Evolutionary conservation across 1,140 invertebrate genomes (phyloP).

Genomic region (Teleopsis dalmanni): DNA sequence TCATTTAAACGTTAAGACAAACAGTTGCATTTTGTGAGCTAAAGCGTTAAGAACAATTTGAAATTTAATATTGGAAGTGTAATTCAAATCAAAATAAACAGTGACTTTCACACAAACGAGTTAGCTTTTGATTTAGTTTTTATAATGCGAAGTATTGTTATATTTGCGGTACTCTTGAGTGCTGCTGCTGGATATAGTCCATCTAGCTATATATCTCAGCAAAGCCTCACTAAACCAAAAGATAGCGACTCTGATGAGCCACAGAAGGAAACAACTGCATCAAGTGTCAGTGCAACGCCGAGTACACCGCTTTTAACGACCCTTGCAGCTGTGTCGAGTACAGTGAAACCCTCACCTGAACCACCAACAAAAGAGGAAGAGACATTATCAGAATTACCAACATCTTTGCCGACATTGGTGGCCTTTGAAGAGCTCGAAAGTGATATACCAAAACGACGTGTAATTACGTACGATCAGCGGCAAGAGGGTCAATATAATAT

Average conservation of each 20-base stretch:
- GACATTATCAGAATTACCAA: slow-evolving; percentile 9
- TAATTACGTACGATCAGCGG: slow-evolving; percentile 50
- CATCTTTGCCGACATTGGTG: slow-evolving; percentile 14
- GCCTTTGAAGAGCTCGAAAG: not conserved
- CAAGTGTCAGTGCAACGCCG: not conserved
- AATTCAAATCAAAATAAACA: too few species aligned
- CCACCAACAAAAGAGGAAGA: slow-evolving; percentile 4
- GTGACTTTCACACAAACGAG: too few species aligned
- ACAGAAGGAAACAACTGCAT: too few species aligned
- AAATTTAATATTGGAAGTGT: not conserved
- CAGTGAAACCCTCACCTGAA: not conserved
- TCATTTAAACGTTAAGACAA: slow-evolving; percentile 11
- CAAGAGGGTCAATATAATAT: slow-evolving; percentile 58
- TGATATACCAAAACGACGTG: slow-evolving; percentile 19
- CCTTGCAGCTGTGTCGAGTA: slow-evolving; percentile 5
- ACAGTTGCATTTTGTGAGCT: slow-evolving; percentile 34
- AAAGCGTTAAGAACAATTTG: slow-evolving; percentile 29
- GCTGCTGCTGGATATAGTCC: not conserved
- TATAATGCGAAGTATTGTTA: slow-evolving; percentile 4
- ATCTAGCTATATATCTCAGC: not conserved
- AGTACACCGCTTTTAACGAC: slow-evolving; percentile 6
- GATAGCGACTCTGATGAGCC: too few species aligned
- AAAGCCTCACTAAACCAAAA: too few species aligned
- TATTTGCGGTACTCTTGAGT: slow-evolving; percentile 6
- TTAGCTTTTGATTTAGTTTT: not conserved